These are phyloP conservation scores for Craseonycteris thonglongyai DNA, from an alignment of 2,113 vertebrate species.

Conservation along the genomic window DNA sequence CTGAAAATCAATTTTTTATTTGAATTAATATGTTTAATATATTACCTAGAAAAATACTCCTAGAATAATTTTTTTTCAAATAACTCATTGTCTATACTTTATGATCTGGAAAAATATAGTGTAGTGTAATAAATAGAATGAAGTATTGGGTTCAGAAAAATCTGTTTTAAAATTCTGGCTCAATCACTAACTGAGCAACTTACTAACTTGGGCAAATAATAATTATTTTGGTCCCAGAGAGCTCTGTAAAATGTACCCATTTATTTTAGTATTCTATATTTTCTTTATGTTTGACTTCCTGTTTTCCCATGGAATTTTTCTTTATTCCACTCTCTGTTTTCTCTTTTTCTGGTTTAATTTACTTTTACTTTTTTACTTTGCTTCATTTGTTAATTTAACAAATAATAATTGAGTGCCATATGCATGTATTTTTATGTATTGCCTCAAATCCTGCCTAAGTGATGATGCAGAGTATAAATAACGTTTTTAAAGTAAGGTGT, in stretches of 20 bases:
- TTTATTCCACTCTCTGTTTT: background rate
- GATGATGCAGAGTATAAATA: background rate
- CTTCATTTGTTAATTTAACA: background rate
- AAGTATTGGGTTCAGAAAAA: background rate
- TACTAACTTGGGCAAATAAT: background rate
- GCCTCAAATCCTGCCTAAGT: background rate
- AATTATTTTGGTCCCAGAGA: background rate
- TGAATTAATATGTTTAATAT: background rate
- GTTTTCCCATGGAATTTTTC: background rate
- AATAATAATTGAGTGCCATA: background rate
- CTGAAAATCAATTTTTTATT: background rate
- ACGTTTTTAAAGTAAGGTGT: background rate
- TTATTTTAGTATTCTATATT: background rate
- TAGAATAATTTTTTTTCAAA: background rate
- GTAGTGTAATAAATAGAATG: background rate
- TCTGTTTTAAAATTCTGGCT: background rate
- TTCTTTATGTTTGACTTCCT: background rate
- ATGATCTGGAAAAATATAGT: background rate
- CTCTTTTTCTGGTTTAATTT: slow-evolving; percentile 11
- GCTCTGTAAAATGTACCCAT: background rate
- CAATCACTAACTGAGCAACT: background rate
- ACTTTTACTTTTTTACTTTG: background rate
- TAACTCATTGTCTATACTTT: background rate
- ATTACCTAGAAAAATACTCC: background rate
- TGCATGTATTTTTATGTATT: background rate